These are phyloP conservation scores for Rhipidura dahli DNA, from an alignment of 2,113 vertebrate species.

Conservation along the genomic window DNA sequence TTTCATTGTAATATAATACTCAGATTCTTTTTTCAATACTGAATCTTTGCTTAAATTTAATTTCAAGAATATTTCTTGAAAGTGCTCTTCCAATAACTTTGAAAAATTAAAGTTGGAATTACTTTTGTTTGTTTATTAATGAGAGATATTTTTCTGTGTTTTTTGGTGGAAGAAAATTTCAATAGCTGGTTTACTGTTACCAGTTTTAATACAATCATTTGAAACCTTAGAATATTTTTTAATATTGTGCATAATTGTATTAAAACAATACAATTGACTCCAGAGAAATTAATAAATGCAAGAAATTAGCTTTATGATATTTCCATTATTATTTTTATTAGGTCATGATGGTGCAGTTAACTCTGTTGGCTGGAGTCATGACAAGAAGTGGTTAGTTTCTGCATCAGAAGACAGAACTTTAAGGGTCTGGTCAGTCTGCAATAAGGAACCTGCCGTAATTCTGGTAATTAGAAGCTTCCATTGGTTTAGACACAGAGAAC, in stretches of 20 bases:
- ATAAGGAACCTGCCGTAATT: constrained; percentile 64
- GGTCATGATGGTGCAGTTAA: constrained; percentile 84
- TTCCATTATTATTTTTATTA: constrained; percentile 49
- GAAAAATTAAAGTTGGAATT: not conserved
- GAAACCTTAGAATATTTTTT: not conserved
- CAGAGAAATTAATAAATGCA: not conserved
- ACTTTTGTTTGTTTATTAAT: not conserved
- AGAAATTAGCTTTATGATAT: not conserved
- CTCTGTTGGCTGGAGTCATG: constrained; percentile 83
- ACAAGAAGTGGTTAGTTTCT: constrained; percentile 80
- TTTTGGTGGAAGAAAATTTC: not conserved
- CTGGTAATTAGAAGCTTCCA: constrained; percentile 74
- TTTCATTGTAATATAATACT: not conserved
- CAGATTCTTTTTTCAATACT: not conserved
- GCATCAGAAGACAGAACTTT: constrained; percentile 80
- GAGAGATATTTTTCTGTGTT: not conserved
- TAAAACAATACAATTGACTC: not conserved
- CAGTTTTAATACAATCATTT: not conserved
- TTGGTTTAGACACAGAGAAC: not conserved
- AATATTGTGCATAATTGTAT: not conserved
- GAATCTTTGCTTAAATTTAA: not conserved
- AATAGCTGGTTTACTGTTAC: not conserved
- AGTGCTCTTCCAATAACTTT: not conserved
- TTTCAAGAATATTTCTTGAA: not conserved
- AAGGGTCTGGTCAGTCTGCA: constrained; percentile 77